Percentiles rank a stretch among this genome's conserved stretches.
Evolutionary conservation across 2,888 invertebrate species (phyloP).

Genomic region (Isoperla grammatica): DNA sequence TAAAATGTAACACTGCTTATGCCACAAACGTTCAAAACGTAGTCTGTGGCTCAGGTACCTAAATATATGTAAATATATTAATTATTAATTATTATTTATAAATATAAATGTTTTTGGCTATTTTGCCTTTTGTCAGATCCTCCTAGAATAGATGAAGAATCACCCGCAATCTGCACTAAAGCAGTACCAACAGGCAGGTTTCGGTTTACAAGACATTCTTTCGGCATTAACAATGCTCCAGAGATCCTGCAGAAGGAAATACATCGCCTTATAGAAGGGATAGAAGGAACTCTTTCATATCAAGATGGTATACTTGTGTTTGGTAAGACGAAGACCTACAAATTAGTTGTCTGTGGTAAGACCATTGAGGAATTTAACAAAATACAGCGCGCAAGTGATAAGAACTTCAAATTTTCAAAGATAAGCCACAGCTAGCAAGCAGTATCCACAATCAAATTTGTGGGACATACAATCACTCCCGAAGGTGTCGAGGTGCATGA

Average conservation of each 20-base stretch:
- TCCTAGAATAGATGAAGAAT: constrained; percentile 11
- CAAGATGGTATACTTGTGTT: constrained; percentile 35
- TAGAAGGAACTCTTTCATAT: constrained; percentile 30
- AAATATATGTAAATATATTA: no score
- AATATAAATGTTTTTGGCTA: no score
- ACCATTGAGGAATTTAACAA: constrained; percentile 30
- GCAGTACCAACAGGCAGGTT: constrained; percentile 23
- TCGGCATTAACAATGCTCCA: constrained; percentile 21
- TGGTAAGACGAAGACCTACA: constrained; percentile 21
- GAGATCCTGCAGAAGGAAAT: constrained; percentile 30
- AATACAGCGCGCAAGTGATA: constrained; percentile 25
- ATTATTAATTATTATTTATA: no score
- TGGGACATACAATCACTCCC: constrained; percentile 21
- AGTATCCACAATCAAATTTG: not conserved
- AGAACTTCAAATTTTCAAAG: constrained; percentile 34
- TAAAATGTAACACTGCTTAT: no score
- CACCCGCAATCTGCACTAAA: constrained; percentile 18
- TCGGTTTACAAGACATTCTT: constrained; percentile 20
- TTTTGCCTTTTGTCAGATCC: constrained; percentile 19
- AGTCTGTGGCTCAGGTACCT: no score
- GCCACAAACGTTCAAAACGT: no score
- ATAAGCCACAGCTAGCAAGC: constrained; percentile 33
- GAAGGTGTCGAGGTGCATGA: constrained; percentile 3
- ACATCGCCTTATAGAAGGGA: constrained; percentile 26
- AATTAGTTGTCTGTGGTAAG: constrained; percentile 32